Percentiles rank a stretch among this genome's conserved stretches.
phyloP scores from a whole-genome alignment of 2,113 vertebrate species.

The Cryptomyrus ogoouensis region DNA sequence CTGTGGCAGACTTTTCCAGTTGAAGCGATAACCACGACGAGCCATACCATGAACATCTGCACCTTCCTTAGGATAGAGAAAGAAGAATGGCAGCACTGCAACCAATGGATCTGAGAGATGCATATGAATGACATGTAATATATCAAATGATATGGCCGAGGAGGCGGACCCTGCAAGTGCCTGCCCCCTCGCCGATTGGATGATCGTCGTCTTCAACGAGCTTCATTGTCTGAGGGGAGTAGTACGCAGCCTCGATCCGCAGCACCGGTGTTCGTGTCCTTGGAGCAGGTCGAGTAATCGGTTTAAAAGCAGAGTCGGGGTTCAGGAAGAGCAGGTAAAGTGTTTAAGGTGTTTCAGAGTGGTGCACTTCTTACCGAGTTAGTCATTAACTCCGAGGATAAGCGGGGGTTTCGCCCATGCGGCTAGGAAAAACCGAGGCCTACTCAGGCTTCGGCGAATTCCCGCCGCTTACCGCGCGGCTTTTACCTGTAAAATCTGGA shows the following conservation, averaged over 20 bases:
- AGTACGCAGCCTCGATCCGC: neutral
- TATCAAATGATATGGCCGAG: neutral
- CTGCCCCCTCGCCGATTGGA: neutral
- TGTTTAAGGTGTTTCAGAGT: neutral
- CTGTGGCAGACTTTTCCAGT: neutral
- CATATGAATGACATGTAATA: neutral
- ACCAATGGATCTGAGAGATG: neutral
- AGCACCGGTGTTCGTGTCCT: neutral
- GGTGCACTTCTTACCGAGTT: neutral
- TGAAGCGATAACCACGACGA: neutral
- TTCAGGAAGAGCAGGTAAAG: slow-evolving; percentile 20
- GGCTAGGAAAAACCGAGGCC: neutral
- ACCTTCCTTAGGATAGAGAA: neutral
- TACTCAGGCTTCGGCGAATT: neutral
- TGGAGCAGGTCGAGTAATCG: slow-evolving; percentile 10
- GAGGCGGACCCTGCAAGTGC: neutral
- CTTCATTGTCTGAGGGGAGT: slow-evolving; percentile 7
- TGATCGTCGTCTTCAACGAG: neutral
- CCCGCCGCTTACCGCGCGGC: neutral
- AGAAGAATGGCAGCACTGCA: neutral
- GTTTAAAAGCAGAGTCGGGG: neutral
- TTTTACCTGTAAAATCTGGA: neutral
- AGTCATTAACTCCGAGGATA: neutral
- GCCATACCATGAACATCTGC: neutral
- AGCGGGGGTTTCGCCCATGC: neutral